Percentiles rank a stretch among this genome's conserved stretches.
These are phyloP conservation scores for Gymnoscopelus braueri DNA, from an alignment of 2,797 vertebrate genomes.

Conservation along the genomic window DNA sequence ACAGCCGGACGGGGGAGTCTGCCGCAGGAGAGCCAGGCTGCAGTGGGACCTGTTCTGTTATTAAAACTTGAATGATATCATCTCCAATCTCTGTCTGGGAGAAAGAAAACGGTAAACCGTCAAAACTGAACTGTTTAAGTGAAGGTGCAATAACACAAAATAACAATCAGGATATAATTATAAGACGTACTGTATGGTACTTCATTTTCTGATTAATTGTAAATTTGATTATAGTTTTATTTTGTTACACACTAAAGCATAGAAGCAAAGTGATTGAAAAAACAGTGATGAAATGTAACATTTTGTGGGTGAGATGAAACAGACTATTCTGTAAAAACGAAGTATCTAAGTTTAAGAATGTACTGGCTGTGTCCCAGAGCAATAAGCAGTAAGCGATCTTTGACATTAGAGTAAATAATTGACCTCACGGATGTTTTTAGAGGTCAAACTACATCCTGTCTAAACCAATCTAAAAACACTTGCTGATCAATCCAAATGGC, in stretches of 20 bases:
- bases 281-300: too few species aligned
- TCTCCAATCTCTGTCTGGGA: slow-evolving; percentile 52
- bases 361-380: neutral
- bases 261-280: too few species aligned
- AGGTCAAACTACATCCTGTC: neutral
- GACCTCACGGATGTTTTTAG: too few species aligned
- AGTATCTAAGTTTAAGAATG: neutral
- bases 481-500: neutral
- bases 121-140: neutral
- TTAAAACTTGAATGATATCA: slow-evolving; percentile 38
- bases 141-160: too few species aligned
- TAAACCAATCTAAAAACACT: too few species aligned
- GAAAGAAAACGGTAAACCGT: slow-evolving; percentile 23
- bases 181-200: too few species aligned
- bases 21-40: slow-evolving; percentile 21
- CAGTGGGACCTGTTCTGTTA: slow-evolving; percentile 50
- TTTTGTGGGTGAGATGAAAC: too few species aligned
- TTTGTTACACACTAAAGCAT: too few species aligned
- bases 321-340: too few species aligned
- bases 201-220: too few species aligned
- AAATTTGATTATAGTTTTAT: too few species aligned
- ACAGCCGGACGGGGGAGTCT: slow-evolving; percentile 61
- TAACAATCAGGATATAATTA: too few species aligned
- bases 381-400: neutral
- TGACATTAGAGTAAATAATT: neutral